phyloP scores from a whole-genome alignment of 1,140 invertebrate genomes.

The Lepidotrigona ventralis region DNA sequence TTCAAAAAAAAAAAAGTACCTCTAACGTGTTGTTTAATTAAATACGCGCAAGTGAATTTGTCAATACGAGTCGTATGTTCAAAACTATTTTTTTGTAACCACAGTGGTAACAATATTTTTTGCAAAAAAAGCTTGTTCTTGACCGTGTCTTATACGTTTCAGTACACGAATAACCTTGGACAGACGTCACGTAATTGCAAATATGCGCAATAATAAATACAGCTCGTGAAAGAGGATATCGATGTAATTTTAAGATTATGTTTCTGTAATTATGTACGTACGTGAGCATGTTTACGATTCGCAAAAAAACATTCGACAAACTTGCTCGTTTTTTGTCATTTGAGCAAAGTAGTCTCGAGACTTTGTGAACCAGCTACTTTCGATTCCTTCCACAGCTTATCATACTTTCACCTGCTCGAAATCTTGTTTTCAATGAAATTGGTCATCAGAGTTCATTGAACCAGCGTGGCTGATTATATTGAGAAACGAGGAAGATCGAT shows the following conservation, averaged over 20 bases:
- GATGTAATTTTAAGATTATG: neutral
- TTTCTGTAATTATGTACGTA: neutral
- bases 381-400: neutral
- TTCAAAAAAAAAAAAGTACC: neutral
- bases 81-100: neutral
- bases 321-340: neutral
- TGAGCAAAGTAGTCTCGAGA: neutral
- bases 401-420: slow-evolving; percentile 28
- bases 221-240: neutral
- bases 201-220: neutral
- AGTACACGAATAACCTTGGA: neutral
- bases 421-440: neutral
- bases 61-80: too few species aligned
- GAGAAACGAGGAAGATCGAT: neutral
- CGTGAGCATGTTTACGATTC: neutral
- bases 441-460: neutral
- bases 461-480: neutral
- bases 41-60: neutral
- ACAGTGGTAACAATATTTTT: neutral
- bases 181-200: neutral
- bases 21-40: neutral
- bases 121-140: too few species aligned
- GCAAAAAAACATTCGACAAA: neutral
- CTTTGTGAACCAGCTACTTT: slow-evolving; percentile 28
- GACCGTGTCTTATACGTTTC: neutral